Conservation (phyloP, 2,797 vertebrate genomes). For the Sylvia borin region DNA sequence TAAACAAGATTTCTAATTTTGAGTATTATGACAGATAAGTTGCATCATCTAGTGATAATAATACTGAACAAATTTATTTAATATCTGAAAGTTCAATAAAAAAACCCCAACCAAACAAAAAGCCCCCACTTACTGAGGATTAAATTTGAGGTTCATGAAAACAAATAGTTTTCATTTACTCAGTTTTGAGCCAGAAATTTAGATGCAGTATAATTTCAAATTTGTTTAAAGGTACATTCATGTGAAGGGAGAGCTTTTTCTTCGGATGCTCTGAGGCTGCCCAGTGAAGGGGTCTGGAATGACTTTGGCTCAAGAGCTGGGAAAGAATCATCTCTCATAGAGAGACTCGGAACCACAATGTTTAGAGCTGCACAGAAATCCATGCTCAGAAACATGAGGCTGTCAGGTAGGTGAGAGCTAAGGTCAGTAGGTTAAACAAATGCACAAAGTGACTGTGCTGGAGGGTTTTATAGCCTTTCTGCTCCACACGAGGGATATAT, state of each 20-base stretch:
- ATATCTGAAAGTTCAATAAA: neutral
- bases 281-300: neutral
- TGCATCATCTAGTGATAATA: neutral
- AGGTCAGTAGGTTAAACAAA: slow-evolving; percentile 30
- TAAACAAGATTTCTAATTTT: neutral
- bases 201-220: neutral
- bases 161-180: neutral
- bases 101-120: neutral
- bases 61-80: slow-evolving; percentile 6
- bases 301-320: neutral
- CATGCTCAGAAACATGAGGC: neutral
- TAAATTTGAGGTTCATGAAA: neutral
- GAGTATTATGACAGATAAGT: neutral
- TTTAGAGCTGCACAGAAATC: neutral
- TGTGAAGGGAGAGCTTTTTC: neutral
- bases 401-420: neutral
- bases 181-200: neutral
- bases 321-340: neutral
- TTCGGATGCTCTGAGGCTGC: fast-evolving
- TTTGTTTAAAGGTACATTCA: neutral
- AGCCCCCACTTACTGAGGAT: neutral
- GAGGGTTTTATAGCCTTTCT: neutral
- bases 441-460: neutral
- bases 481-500: neutral
- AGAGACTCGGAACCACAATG: fast-evolving